Evolutionary conservation across 2,113 vertebrate genomes (phyloP).

Genomic region (Osmerus eperlanus): DNA sequence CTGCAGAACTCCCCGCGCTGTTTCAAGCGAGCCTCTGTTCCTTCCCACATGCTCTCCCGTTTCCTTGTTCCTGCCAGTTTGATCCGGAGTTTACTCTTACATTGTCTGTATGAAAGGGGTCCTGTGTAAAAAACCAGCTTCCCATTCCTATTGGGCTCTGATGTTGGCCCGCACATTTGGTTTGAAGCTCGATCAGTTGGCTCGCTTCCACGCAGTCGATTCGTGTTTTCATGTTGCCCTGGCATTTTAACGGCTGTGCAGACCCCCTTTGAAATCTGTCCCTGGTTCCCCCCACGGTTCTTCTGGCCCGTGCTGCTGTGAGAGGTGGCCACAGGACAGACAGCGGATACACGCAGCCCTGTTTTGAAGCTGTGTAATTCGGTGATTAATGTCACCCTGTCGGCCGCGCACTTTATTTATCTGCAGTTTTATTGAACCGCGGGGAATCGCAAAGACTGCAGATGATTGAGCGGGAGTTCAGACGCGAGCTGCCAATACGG

Average conservation of each 20-base stretch:
- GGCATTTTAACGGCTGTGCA: conserved; percentile 58
- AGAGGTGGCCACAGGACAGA: conserved; percentile 29
- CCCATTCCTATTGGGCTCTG: conserved; percentile 54
- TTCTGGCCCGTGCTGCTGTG: conserved; percentile 38
- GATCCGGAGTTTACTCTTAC: conserved; percentile 61
- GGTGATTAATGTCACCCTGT: conserved; percentile 52
- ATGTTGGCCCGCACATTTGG: conserved; percentile 60
- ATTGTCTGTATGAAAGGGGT: conserved; percentile 49
- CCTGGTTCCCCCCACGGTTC: conserved; percentile 12
- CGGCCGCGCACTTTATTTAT: conserved; percentile 49
- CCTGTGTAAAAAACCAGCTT: conserved; percentile 43
- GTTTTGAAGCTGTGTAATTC: conserved; percentile 58
- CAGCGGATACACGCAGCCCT: conserved; percentile 8
- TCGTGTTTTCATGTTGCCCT: conserved; percentile 57
- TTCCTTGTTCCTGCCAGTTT: conserved; percentile 51
- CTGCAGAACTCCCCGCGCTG: conserved; percentile 37
- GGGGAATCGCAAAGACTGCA: conserved; percentile 42
- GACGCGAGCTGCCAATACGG: conserved; percentile 20
- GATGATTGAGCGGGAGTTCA: conserved; percentile 25
- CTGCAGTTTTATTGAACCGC: conserved; percentile 49
- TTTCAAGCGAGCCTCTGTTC: conserved; percentile 37
- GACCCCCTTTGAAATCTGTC: conserved; percentile 59
- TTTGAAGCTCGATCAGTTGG: conserved; percentile 70
- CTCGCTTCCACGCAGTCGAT: conserved; percentile 31
- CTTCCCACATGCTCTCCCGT: conserved; percentile 26